phyloP scores from a whole-genome alignment of 2,888 invertebrate species.

The Megamerina dolium region DNA sequence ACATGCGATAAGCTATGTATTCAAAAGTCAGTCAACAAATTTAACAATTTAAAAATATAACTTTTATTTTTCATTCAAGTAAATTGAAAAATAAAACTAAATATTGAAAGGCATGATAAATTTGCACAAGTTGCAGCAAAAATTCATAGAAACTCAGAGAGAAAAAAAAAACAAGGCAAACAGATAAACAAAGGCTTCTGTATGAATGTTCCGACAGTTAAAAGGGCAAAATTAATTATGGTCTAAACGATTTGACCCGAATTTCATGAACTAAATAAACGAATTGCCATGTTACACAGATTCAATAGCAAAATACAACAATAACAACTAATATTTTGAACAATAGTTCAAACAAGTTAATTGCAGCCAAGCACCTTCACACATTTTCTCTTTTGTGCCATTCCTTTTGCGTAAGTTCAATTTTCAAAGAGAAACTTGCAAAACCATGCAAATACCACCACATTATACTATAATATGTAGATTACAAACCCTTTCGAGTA shows the following conservation, averaged over 20 bases:
- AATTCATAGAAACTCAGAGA: too few species aligned
- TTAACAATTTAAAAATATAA: too few species aligned
- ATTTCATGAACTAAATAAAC: neutral
- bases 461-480: neutral
- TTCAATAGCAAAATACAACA: neutral
- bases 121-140: too few species aligned
- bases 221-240: constrained; percentile 12
- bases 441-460: too few species aligned
- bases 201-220: neutral
- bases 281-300: neutral
- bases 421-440: too few species aligned
- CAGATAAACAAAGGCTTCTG: neutral
- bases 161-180: too few species aligned
- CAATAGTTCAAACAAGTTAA: constrained; percentile 14
- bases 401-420: neutral
- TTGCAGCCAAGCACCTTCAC: constrained; percentile 1
- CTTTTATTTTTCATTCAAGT: too few species aligned
- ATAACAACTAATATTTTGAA: constrained; percentile 2
- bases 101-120: too few species aligned
- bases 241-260: constrained; percentile 8
- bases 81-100: too few species aligned
- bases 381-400: neutral
- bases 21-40: too few species aligned
- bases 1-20: too few species aligned
- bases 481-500: neutral